Conservation (phyloP, 2,888 invertebrate species). For the Chloroclystis v-ata region DNA sequence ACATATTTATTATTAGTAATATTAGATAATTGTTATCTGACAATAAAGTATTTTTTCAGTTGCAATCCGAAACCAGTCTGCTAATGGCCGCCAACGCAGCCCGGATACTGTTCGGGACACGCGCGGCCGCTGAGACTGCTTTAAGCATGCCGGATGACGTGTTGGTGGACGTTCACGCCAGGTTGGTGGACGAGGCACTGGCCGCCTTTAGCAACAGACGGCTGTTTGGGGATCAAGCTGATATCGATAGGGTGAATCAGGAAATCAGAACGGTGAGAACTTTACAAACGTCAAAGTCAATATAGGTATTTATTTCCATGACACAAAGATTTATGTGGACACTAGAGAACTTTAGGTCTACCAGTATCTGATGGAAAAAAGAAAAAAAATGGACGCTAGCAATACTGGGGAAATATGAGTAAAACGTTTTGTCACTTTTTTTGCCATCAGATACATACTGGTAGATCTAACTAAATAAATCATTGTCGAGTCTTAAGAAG, state of each 20-base stretch:
- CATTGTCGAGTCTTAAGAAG: no score
- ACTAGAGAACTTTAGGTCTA: no score
- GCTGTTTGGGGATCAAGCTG: slow-evolving; percentile 2
- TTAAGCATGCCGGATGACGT: slow-evolving; percentile 8
- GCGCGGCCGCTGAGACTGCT: background rate
- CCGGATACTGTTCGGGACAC: slow-evolving; percentile 9
- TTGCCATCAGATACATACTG: no score
- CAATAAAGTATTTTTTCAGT: background rate
- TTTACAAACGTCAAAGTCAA: background rate
- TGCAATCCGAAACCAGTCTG: slow-evolving; percentile 14
- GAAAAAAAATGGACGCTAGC: no score
- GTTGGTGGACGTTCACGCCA: slow-evolving; percentile 4
- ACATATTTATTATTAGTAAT: no score
- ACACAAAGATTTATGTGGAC: no score
- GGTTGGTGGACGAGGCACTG: slow-evolving; percentile 8
- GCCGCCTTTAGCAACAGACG: slow-evolving; percentile 8
- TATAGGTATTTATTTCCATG: background rate
- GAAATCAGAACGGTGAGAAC: background rate
- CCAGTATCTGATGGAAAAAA: no score
- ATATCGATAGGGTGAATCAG: slow-evolving; percentile 5
- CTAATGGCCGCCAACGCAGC: slow-evolving; percentile 13
- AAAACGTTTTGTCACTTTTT: no score
- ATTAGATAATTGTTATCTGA: no score
- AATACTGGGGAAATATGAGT: no score
- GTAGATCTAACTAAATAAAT: no score